These are phyloP conservation scores for Diploscapter pachys DNA, from an alignment of 1,140 invertebrate species.

Conservation along the genomic window DNA sequence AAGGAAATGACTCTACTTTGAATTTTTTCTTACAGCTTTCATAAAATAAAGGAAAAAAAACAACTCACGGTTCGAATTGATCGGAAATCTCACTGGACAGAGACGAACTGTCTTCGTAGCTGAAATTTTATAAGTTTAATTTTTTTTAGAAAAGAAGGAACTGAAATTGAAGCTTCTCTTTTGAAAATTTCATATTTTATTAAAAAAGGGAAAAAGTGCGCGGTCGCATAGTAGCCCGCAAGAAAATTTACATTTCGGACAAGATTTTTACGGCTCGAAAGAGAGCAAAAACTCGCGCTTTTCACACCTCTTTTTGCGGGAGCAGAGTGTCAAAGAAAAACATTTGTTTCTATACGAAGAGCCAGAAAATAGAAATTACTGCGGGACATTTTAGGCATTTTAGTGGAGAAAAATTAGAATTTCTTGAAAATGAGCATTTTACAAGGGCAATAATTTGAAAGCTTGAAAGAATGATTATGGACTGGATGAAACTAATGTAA, in stretches of 20 bases:
- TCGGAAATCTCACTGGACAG: conserved; percentile 67
- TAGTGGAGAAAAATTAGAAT: too few species aligned
- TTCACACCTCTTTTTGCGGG: too few species aligned
- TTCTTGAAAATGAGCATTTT: too few species aligned
- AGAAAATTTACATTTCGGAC: conserved; percentile 15
- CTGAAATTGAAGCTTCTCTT: not conserved
- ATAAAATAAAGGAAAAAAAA: conserved; percentile 1
- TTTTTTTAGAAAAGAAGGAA: not conserved
- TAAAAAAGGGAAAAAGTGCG: not conserved
- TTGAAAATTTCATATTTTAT: too few species aligned
- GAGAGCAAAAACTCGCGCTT: not conserved
- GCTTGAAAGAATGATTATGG: too few species aligned
- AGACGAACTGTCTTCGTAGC: conserved; percentile 68
- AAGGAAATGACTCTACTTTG: not conserved
- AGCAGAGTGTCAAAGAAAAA: too few species aligned
- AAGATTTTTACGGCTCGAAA: not conserved
- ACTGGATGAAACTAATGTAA: too few species aligned
- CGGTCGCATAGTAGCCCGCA: conserved; percentile 2
- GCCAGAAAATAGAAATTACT: too few species aligned
- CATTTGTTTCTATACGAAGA: too few species aligned
- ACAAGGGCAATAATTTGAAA: too few species aligned
- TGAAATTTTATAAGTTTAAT: conserved; percentile 52
- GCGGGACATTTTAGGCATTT: too few species aligned
- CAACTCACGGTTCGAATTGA: conserved; percentile 58
- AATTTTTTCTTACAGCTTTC: not conserved